phyloP scores from a whole-genome alignment of 2,797 vertebrate species.

The Nannoperca obscura region DNA sequence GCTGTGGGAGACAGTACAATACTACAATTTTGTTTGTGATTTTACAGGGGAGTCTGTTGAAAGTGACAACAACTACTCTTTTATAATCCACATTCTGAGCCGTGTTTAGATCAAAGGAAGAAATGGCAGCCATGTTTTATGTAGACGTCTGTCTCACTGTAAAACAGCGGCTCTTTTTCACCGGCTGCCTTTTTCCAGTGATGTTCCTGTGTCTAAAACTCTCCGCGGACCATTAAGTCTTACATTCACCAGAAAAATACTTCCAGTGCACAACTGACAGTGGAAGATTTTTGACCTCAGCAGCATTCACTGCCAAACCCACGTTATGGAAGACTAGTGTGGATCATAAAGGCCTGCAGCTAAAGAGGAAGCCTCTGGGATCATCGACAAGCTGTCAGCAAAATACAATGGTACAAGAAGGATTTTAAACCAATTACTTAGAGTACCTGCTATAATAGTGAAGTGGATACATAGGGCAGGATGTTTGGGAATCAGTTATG shows the following conservation, averaged over 20 bases:
- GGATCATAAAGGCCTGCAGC: slow-evolving; percentile 49
- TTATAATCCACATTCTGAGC: slow-evolving; percentile 53
- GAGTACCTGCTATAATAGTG: slow-evolving; percentile 39
- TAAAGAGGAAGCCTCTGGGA: slow-evolving; percentile 43
- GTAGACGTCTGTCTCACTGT: slow-evolving; percentile 24
- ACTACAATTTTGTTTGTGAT: not conserved
- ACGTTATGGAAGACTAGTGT: slow-evolving; percentile 20
- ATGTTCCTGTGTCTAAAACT: slow-evolving; percentile 23
- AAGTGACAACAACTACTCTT: slow-evolving; percentile 39
- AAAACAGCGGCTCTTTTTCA: slow-evolving; percentile 20
- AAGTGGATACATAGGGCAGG: slow-evolving; percentile 10
- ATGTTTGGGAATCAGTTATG: slow-evolving; percentile 28
- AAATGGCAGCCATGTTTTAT: slow-evolving; percentile 48
- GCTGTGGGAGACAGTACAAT: slow-evolving; percentile 29
- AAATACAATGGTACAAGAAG: slow-evolving; percentile 44
- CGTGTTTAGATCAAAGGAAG: slow-evolving; percentile 48
- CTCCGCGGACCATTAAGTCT: slow-evolving; percentile 40
- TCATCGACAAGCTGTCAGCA: slow-evolving; percentile 64
- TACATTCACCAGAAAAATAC: slow-evolving; percentile 49
- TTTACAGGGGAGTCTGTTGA: slow-evolving; percentile 26
- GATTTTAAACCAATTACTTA: slow-evolving; percentile 65
- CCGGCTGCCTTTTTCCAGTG: not conserved
- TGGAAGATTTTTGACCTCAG: slow-evolving; percentile 45
- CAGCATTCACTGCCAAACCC: slow-evolving; percentile 44
- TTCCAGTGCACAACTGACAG: slow-evolving; percentile 34